Percentiles rank a stretch among this genome's conserved stretches.
These are phyloP conservation scores for Phymastichus coffea DNA, from an alignment of 1,140 invertebrate genomes.

Conservation along the genomic window DNA sequence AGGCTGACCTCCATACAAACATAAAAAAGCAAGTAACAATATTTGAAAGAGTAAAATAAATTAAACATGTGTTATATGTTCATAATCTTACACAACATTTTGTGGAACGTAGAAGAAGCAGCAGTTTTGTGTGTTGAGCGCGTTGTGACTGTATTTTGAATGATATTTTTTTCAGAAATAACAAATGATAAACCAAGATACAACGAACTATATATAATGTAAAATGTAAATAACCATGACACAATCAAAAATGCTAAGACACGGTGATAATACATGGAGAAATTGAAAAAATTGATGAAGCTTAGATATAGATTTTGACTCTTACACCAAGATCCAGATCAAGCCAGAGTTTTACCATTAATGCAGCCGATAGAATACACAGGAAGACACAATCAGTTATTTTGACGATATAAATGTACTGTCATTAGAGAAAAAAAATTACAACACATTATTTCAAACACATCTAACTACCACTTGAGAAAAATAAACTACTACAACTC, in stretches of 20 bases:
- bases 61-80: constrained; percentile 3
- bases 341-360: constrained; percentile 57
- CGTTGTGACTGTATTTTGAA: constrained; percentile 1
- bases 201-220: not conserved
- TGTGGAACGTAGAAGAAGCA: constrained; percentile 18
- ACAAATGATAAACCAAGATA: constrained; percentile 16
- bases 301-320: constrained; percentile 56
- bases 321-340: constrained; percentile 59
- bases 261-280: no score
- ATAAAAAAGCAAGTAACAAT: constrained; percentile 3
- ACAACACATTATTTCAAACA: no score
- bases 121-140: constrained; percentile 14
- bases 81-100: constrained; percentile 14
- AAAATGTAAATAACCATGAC: constrained; percentile 18
- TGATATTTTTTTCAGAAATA: not conserved
- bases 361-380: constrained; percentile 58
- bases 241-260: no score
- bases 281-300: constrained; percentile 49
- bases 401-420: no score
- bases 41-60: constrained; percentile 14
- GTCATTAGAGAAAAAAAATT: no score
- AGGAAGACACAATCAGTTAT: constrained; percentile 58
- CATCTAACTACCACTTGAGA: no score
- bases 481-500: no score
- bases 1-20: no score